Base-by-base conservation (phyloP, 1,140 invertebrate species). In the Drosophila truncata region DNA sequence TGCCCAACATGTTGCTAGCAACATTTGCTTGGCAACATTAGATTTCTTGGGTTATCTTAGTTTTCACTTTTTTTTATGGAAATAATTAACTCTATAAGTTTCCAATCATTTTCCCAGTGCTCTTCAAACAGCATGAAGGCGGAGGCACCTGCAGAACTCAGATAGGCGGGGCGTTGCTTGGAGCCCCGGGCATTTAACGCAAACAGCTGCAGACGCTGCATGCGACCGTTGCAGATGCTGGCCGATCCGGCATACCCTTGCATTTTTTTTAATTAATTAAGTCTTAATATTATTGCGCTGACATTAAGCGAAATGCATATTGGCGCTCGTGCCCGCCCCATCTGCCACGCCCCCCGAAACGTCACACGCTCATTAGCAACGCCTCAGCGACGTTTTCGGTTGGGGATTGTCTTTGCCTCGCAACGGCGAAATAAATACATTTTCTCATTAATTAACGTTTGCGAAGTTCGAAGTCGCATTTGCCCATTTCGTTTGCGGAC, bases 281-380 rank as follows among this genome's bases (percentile, higher is more conserved):
- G 85, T 85, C 86, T 90, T 90, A 90, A 90, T 90, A 90, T 85
- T 90, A 80, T 90, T 90, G 71, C 85, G 70, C 83, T 82, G 85
- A 90, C 81, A 84, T 81, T 90, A 85, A 85, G 78, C 78, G 78
- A 63, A 79, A 84, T 76, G 75, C 85, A 79, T 85, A 90, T 90
- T 76, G 81, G 88, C 59, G 65, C 52, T 47, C 14, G n/a, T 37
- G 49, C 39, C 35, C 35, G 18, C 16, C 41, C 27, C 62, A 54
- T 59, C 49, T 39, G 46, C 46, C 64, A 59, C 59, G 52, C 54
- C 25, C 47, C 29, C 27, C 18, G 37, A 14, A 35, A 57, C 35
- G 67, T 52, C 52, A 62, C 79, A 59, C 67, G 65, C 78, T 88
- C 84, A 83, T 88, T 87, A 84, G 80, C 71, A 88, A 55, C 71